These are phyloP conservation scores for Trisateles emortualis DNA, from an alignment of 2,888 invertebrate species.

Conservation along the genomic window DNA sequence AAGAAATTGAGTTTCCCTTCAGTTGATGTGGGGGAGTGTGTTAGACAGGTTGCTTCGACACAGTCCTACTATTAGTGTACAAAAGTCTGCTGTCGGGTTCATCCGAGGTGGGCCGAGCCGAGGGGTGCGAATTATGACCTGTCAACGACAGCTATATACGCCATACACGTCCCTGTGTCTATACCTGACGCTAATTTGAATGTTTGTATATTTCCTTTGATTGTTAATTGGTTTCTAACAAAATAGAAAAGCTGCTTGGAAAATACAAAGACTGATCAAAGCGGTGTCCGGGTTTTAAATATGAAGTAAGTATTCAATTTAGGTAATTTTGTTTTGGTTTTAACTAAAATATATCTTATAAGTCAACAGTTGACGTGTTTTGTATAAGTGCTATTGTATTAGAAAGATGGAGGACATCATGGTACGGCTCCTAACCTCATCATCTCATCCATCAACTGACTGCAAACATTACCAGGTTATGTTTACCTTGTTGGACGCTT, in stretches of 20 bases:
- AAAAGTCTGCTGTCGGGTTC: conserved; percentile 78
- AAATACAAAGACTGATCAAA: conserved; percentile 4
- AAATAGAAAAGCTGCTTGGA: background rate
- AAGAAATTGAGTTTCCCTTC: conserved; percentile 76
- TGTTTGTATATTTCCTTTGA: conserved; percentile 18
- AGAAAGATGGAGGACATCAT: too few relatives aligned
- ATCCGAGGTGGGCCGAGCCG: conserved; percentile 40
- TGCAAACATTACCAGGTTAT: too few relatives aligned
- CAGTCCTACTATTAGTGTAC: conserved; percentile 75
- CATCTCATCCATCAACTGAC: too few relatives aligned
- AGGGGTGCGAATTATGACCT: conserved; percentile 79
- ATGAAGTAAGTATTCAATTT: background rate
- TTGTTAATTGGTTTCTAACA: conserved; percentile 5
- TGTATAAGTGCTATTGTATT: too few relatives aligned
- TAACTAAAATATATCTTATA: too few relatives aligned
- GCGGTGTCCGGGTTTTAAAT: background rate
- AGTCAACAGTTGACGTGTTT: too few relatives aligned
- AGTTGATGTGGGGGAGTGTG: conserved; percentile 65
- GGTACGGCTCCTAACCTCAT: too few relatives aligned
- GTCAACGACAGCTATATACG: conserved; percentile 73
- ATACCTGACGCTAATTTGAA: conserved; percentile 61
- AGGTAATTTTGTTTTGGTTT: background rate
- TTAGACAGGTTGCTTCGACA: conserved; percentile 65
- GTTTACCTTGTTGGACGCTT: too few relatives aligned
- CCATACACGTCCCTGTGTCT: conserved; percentile 44